Base-by-base conservation (phyloP, 2,888 invertebrate genomes). In the Heliconius hortense region DNA sequence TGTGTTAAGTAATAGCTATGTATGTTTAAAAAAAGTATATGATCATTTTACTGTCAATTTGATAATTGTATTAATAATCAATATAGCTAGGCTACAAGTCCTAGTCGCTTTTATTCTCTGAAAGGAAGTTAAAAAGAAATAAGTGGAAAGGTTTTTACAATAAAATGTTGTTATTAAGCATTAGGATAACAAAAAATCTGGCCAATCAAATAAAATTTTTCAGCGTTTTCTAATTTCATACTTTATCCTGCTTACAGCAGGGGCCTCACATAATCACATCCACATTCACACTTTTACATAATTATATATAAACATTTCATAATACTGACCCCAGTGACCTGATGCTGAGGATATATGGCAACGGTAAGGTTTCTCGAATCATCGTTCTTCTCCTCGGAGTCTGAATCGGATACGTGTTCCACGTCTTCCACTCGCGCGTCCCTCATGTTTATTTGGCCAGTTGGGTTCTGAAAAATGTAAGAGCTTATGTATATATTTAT, bases 351-450 rank as follows among this genome's bases (percentile, higher is more conserved):
- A 92, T 98, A 98, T 84, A 99, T 98, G 82, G 98, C 98, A 73
- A 99, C 97, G 0, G 98, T 98, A 81, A 97, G 95, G 77, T 95
- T 95, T 79, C 96, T 94, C 0, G 95, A 90, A 80, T 97, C 97
- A 72, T 96, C 95, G 82, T 96, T 97, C 83, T 97, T 96, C 86
- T 98, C 98, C 84, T 98, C 98, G 0, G 97, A 97, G 87, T 98
- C 97, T 0, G 97, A 97, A 85, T 98, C 98, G 0, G 98, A 98
- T 10, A 98, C 97, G 87, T 98, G 97, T 81, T 98, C 98, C 0
- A 99, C 98, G 89, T 99, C 98, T 87, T 98, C 98, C 0, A 99
- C 98, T 68, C 98, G 95, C 0, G 98, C 98, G 90, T 98, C 98
- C 69, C 98, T 95, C 97, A 99, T 97, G 90, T 98, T 98, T 81